These are phyloP conservation scores for Myotis findleyi DNA, from an alignment of 2,797 vertebrate species.

Conservation along the genomic window DNA sequence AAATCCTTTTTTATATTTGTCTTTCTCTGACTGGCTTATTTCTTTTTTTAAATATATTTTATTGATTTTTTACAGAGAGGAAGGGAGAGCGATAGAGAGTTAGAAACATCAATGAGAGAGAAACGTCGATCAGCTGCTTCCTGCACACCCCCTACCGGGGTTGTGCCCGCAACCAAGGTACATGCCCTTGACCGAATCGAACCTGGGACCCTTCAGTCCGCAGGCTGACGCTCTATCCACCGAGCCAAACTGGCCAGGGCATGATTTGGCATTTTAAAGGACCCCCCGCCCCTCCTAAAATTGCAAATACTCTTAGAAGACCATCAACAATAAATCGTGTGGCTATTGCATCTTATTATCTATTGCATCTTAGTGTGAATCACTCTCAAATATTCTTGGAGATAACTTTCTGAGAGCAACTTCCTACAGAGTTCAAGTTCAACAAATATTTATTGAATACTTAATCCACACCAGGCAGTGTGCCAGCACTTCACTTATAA, in stretches of 20 bases:
- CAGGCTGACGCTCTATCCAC: no score
- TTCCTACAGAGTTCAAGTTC: constrained; percentile 3
- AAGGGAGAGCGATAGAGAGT: no score
- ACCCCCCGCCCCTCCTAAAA: not conserved
- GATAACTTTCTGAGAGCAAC: constrained; percentile 52
- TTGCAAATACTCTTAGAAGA: constrained; percentile 30
- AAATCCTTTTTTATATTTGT: not conserved
- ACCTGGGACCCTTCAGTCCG: no score
- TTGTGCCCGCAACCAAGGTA: no score
- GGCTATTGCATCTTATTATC: not conserved
- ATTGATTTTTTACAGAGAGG: no score
- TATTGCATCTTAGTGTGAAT: not conserved
- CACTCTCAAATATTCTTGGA: constrained; percentile 14
- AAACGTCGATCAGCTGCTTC: no score
- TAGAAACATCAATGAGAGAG: no score
- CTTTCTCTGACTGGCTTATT: no score
- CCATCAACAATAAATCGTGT: not conserved
- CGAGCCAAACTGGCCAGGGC: no score
- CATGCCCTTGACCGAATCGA: no score
- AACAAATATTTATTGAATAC: constrained; percentile 15
- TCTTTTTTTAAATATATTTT: no score
- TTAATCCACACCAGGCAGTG: not conserved
- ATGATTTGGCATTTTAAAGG: not conserved
- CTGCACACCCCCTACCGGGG: no score
- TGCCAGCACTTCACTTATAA: constrained; percentile 15